Evolutionary conservation across 2,797 vertebrate genomes (phyloP).

Genomic region (Lagocephalus sceleratus): DNA sequence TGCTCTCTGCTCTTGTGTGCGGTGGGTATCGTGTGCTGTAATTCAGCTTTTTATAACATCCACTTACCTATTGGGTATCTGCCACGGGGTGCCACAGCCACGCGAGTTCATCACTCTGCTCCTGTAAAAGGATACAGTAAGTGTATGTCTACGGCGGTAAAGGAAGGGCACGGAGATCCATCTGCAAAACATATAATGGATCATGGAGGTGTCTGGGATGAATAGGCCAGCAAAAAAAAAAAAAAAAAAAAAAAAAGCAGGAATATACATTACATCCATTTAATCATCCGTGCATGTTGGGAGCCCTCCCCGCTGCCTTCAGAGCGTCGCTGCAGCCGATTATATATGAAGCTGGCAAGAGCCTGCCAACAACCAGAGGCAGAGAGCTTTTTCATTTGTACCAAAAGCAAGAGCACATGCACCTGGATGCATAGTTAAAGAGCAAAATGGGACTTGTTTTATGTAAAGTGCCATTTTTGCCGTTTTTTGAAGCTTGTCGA

Average conservation of each 20-base stretch:
- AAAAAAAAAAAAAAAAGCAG: conserved; percentile 66
- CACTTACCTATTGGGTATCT: conserved; percentile 70
- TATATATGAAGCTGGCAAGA: conserved; percentile 61
- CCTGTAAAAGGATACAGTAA: conserved; percentile 79
- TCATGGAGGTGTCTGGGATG: conserved; percentile 67
- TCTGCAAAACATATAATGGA: conserved; percentile 71
- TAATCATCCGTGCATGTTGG: conserved; percentile 73
- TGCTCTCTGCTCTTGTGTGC: conserved; percentile 33
- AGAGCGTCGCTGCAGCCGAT: conserved; percentile 66
- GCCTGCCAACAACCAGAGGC: conserved; percentile 61
- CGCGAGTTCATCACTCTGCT: conserved; percentile 65
- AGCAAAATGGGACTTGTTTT: conserved; percentile 48
- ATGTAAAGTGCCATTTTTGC: conserved; percentile 14
- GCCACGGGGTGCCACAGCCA: conserved; percentile 58
- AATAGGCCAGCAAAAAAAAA: conserved; percentile 76
- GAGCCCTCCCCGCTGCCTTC: conserved; percentile 47
- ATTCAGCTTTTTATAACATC: conserved; percentile 68
- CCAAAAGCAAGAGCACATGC: conserved; percentile 31
- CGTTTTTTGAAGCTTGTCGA: neutral
- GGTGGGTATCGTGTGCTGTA: conserved; percentile 62
- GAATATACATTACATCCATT: conserved; percentile 80
- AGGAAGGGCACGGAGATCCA: conserved; percentile 76
- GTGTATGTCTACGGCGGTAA: conserved; percentile 72
- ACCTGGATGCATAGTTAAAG: conserved; percentile 23
- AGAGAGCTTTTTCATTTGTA: conserved; percentile 49